phyloP scores from a whole-genome alignment of 2,113 vertebrate species.

The Probosciger aterrimus region DNA sequence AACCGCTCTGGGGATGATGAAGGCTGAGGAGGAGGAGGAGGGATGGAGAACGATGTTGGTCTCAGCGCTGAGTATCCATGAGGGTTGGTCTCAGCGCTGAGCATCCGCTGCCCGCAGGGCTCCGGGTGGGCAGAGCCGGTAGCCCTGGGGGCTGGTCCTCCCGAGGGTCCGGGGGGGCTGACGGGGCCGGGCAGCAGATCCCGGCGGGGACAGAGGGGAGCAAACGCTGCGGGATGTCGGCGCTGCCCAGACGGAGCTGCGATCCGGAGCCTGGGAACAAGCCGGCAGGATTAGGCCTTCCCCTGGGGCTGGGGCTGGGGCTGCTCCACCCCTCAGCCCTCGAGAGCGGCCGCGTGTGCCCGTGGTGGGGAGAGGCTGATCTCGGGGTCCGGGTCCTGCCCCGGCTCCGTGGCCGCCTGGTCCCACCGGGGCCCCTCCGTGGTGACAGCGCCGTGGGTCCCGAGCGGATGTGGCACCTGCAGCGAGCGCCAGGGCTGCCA shows the following conservation, averaged over 20 bases:
- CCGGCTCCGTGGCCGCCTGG: rapidly evolving
- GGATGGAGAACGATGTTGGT: neutral
- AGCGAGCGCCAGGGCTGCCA: neutral
- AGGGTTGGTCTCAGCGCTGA: neutral
- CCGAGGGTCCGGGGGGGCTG: too few species aligned
- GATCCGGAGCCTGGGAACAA: neutral
- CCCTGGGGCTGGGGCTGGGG: neutral
- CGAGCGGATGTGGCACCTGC: too few species aligned
- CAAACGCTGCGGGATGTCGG: neutral
- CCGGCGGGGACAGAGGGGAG: rapidly evolving
- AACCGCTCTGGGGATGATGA: rapidly evolving
- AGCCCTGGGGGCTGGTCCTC: neutral
- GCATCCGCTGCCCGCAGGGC: neutral
- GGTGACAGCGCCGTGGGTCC: neutral
- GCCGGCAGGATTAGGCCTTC: neutral
- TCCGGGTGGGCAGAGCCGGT: neutral
- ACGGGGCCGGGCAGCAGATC: too few species aligned
- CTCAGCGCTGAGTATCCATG: neutral
- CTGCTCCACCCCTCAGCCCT: neutral
- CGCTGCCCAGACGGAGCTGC: neutral
- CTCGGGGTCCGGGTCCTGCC: neutral
- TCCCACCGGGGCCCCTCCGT: neutral
- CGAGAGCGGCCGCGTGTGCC: neutral
- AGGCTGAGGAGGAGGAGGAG: neutral
- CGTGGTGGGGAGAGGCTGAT: neutral